Conservation (phyloP, 2,113 vertebrate genomes). For the Zingel zingel region DNA sequence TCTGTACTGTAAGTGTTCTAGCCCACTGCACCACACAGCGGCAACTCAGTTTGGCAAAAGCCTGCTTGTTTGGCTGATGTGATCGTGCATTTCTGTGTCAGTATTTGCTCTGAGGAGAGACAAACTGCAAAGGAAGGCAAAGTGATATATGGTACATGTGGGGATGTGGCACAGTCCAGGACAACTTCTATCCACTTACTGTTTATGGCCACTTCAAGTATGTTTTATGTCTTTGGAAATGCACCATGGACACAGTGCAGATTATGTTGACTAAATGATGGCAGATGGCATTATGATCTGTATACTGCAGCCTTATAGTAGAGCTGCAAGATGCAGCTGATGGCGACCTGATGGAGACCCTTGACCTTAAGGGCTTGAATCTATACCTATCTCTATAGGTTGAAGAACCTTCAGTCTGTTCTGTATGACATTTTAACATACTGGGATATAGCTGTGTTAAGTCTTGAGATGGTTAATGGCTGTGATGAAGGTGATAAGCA, state of each 20-base stretch:
- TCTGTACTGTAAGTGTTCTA: neutral
- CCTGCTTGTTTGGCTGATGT: neutral
- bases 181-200: slow-evolving; percentile 1
- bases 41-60: neutral
- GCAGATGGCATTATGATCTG: slow-evolving; percentile 19
- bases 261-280: slow-evolving; percentile 20
- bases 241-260: slow-evolving; percentile 3
- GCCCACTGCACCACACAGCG: slow-evolving; percentile 5
- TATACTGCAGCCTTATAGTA: neutral
- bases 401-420: slow-evolving; percentile 31
- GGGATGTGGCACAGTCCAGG: neutral
- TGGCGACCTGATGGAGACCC: slow-evolving; percentile 18
- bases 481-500: slow-evolving; percentile 41
- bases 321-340: neutral
- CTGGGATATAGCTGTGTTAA: slow-evolving; percentile 17
- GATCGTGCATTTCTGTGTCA: slow-evolving; percentile 8
- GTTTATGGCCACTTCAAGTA: neutral
- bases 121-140: neutral
- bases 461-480: slow-evolving; percentile 25
- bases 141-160: neutral
- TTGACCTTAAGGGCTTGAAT: neutral
- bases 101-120: slow-evolving; percentile 2
- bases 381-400: neutral
- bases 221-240: slow-evolving; percentile 15
- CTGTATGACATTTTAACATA: slow-evolving; percentile 24